Evolutionary conservation across 2,797 vertebrate genomes (phyloP), one percentile per base, ranked within the genome.

Genomic region (Parambassis ranga): DNA sequence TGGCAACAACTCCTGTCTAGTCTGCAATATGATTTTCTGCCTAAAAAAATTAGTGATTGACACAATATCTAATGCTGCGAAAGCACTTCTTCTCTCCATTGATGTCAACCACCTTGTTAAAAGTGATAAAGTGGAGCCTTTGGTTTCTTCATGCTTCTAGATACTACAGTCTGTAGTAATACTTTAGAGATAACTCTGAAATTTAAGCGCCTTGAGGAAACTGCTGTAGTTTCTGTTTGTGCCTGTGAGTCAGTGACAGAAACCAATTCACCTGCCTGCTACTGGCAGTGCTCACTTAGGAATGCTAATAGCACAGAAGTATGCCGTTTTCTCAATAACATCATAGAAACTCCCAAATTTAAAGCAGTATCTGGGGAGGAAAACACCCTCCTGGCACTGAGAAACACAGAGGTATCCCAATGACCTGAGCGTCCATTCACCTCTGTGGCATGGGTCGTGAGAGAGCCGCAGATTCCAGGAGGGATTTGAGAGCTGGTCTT

Each of bases 381-480:
- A 46, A 55, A 23, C 10, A 18, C 9, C 33, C 7, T 15, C 6
- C 26, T 13, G 43, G 32, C 43, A 27, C n/a, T 28, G 14, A 49
- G 15, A 16, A 43, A 43, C 18, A 31, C 33, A 1, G 15, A 43
- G 28, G 58, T 57, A 33, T 66, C 53, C 63, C 41, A 68, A 42
- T 44, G 46, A 68, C 61, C 50, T 10, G 37, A 19, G 36, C 27
- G 50, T 43, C 48, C 42, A 33, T 35, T 15, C 41, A 61, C 14
- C 46, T 63, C 31, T 27, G 35, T 52, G 44, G 64, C 41, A 55
- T 4, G 28, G 64, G 57, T 65, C 41, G 41, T 75, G 70, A 44
- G 72, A 79, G 71, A 79, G 42, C 35, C 31, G 32, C 27, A 35
- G 55, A 70, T 70, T 51, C 68, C 66, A 59, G 33, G 6, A 30